Conservation (phyloP, 2,113 vertebrate genomes). For the Malurus alboscapulatus region DNA sequence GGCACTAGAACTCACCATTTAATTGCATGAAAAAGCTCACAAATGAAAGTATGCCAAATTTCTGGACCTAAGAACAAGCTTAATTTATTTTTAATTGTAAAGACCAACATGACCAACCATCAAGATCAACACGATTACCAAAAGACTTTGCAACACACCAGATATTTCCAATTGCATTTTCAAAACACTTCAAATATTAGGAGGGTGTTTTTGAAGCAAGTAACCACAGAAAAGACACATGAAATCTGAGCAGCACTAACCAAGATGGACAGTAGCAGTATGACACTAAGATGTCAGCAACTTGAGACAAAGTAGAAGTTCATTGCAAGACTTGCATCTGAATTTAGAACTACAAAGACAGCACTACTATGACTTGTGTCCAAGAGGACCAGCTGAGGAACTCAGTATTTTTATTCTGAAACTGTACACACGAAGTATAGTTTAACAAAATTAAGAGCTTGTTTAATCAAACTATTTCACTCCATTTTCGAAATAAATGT, state of each 20-base stretch:
- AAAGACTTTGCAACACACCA: rapidly evolving
- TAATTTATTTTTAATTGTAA: neutral
- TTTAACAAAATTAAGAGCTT: neutral
- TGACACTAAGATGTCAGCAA: neutral
- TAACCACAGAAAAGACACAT: neutral
- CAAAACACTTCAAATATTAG: neutral
- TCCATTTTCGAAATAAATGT: neutral
- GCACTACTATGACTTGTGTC: neutral
- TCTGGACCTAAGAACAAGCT: neutral
- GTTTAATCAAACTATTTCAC: neutral
- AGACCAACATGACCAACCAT: neutral
- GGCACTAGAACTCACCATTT: neutral
- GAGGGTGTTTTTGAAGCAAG: neutral
- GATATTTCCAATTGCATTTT: neutral
- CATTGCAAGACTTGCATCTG: neutral
- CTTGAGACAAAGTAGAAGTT: neutral
- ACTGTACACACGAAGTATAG: neutral
- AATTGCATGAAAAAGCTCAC: neutral
- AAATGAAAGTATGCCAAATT: neutral
- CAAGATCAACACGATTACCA: neutral
- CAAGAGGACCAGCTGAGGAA: neutral
- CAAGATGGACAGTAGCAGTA: neutral
- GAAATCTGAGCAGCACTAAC: neutral
- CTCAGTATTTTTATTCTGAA: neutral
- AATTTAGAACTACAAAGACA: neutral